Evolutionary conservation across 1,140 invertebrate species (phyloP), one percentile per base, ranked within the genome.

Genomic region (Periplaneta americana): DNA sequence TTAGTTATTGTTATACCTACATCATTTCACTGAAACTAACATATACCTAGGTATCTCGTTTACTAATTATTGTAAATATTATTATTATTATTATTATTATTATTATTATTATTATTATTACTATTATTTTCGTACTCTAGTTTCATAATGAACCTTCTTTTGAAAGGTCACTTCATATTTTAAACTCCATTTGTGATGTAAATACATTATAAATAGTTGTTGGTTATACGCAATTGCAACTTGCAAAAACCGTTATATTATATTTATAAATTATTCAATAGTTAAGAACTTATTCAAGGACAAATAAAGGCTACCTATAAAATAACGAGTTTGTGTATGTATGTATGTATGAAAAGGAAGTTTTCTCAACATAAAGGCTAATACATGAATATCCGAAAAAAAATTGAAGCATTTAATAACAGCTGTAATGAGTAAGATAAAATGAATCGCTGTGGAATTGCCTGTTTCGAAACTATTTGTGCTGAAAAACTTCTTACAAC

Each of bases 201-300:
- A 34, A 78, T 78, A 39, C 28, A 39, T 36, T 78, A 78, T 78
- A 78, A 39, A 78, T 78, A 78, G 35, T 39, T 39, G 76, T 39
- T 78, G 76, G 76, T 78, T 36, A 78, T 78, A 78, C 37, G 76
- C 76, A 77, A 36, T 77, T 78, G 28, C 35, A 78, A 78, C 22
- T 78, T 78, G 35, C 22, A 78, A 78, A 78, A 39, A 36, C 28
- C 22, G n/a, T 78, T 36, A 36, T 78, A n/a, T 78, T 78, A 31
- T 34, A 48, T 66, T 66, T 28, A 66, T 66, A 66, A 66, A 28
- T 28, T 28, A 66, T 0, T 28, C 48, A 66, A 66, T 28, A 66
- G 22, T 9, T 39, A 6, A n/a, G 39, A 66, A 66, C 48, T 28
- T 66, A 66, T 66, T 66, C 48, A 66, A 66, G 48, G 48, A 66